Base-by-base conservation (phyloP, 1,140 invertebrate species). In the Bombus waltoni region DNA sequence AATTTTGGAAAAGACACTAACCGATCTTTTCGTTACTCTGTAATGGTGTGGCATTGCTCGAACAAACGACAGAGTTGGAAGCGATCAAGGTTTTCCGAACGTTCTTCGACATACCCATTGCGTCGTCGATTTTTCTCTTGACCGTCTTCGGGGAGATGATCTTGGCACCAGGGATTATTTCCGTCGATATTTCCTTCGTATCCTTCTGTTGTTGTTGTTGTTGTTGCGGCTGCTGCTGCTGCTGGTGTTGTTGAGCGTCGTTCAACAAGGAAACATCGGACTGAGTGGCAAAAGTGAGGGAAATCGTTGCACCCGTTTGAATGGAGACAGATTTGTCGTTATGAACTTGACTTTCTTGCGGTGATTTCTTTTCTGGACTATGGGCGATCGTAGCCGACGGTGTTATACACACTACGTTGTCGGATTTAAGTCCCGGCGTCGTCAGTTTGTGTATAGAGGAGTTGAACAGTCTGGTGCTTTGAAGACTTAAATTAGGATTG, bases 61-160 rank as follows among this genome's bases (percentile, higher is more conserved):
- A 75, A 13, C 86, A 83, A 75, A 88, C 87, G 35, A 90, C 81
- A 35, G 88, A 86, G 70, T 90, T 93, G 35, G 87, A 81, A 53
- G 85, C 77, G 25, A 92, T 90, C 35, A 93, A 76, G 65, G 86
- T 89, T 84, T 90, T 93, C 38, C 89, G 47, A 62, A 89, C 86
- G n/a, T 91, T 89, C 13, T 83, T 76, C 22, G 89, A 59, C 59
- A 86, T 86, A 53, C 86, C 77, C 59, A 85, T 70, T 44, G 47
- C 22, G 13, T 95, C 94, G 2, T 95, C 94, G 28, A 92, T 77
- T 94, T 95, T 95, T 92, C 93, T 93, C 62, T 95, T 95, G 40
- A 94, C 90, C 5, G 90, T 81, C 71, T 95, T 95, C 22, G 94
- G 89, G 18, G 94, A 93, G 57, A 93, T 91, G 11, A 93, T 90